These are phyloP conservation scores for Oscheius sp. DNA, from an alignment of 2,888 invertebrate species.

Conservation along the genomic window DNA sequence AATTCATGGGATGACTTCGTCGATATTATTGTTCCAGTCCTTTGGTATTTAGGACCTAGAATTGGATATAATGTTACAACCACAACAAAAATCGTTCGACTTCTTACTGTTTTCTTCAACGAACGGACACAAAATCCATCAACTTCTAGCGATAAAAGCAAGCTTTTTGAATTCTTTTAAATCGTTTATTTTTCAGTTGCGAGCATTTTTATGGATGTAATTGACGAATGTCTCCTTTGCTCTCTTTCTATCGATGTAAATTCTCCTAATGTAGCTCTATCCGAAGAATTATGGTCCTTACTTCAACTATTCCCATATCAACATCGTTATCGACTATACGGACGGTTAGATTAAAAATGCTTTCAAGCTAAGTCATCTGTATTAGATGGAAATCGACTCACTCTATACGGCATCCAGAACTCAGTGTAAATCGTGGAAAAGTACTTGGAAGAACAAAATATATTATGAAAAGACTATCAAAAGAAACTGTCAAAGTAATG, in stretches of 20 bases:
- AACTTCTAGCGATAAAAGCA: constrained; percentile 38
- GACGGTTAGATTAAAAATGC: constrained; percentile 20
- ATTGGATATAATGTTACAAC: constrained; percentile 76
- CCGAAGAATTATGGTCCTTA: constrained; percentile 92
- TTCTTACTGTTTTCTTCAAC: constrained; percentile 74
- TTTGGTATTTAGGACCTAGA: constrained; percentile 52
- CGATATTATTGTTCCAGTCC: constrained; percentile 32
- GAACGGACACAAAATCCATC: constrained; percentile 45
- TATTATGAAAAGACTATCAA: constrained; percentile 90
- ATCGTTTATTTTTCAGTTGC: constrained; percentile 40
- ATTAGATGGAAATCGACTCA: constrained; percentile 90
- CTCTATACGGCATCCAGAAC: constrained; percentile 82
- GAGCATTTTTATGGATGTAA: constrained; percentile 52
- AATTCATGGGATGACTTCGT: constrained; percentile 58
- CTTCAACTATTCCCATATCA: constrained; percentile 72
- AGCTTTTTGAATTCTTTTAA: not conserved
- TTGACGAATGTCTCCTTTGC: constrained; percentile 87
- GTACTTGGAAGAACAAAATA: constrained; percentile 90
- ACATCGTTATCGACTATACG: constrained; percentile 68
- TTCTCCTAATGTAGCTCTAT: constrained; percentile 92
- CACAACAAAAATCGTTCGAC: constrained; percentile 82
- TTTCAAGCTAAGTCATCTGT: not conserved
- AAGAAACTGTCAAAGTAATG: constrained; percentile 96
- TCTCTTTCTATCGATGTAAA: constrained; percentile 87
- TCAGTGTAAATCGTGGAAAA: constrained; percentile 85